Conservation (phyloP, 2,113 vertebrate genomes). For the Oreochromis spilurus region DNA sequence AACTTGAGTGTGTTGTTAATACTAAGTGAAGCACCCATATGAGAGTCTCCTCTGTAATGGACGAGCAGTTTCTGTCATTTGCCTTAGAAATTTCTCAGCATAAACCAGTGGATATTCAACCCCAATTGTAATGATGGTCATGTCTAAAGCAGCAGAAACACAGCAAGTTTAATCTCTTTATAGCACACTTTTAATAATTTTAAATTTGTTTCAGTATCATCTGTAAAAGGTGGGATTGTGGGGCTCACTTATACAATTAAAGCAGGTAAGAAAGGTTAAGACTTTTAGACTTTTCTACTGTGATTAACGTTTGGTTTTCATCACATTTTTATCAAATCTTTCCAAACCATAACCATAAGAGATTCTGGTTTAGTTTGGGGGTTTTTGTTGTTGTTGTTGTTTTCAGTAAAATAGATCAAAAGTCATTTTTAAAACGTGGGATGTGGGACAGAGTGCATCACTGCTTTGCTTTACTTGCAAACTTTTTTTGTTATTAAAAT, state of each 20-base stretch:
- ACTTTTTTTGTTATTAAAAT: not conserved
- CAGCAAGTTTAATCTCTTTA: not conserved
- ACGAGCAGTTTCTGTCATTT: not conserved
- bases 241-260: not conserved
- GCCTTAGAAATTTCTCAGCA: not conserved
- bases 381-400: not conserved
- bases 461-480: not conserved
- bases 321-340: not conserved
- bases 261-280: not conserved
- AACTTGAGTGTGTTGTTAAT: not conserved
- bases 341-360: not conserved
- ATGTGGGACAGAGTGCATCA: not conserved
- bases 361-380: fast-evolving
- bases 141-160: not conserved
- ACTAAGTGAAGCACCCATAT: not conserved
- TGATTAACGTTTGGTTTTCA: not conserved
- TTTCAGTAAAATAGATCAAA: not conserved
- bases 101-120: not conserved
- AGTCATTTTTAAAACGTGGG: not conserved
- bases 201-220: not conserved
- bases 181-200: not conserved
- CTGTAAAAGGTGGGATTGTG: not conserved
- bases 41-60: not conserved
- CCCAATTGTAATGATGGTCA: not conserved
- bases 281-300: not conserved